phyloP scores from a whole-genome alignment of 2,113 vertebrate species.

The Psettodes erumei region DNA sequence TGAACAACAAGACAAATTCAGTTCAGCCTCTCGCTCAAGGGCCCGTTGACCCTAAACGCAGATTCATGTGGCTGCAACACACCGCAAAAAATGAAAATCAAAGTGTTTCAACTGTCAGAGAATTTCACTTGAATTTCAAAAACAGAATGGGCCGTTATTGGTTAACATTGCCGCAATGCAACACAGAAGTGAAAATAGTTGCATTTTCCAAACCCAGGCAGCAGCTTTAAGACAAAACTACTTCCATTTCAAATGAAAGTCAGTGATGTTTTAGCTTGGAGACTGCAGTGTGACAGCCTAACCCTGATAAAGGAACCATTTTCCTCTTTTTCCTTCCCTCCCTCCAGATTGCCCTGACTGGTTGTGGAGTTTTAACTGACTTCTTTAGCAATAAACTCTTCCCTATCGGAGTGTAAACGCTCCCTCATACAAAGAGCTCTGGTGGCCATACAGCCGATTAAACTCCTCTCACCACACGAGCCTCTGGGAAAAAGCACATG shows the following conservation, averaged over 20 bases:
- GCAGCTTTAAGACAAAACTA: no score
- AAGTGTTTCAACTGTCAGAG: not conserved
- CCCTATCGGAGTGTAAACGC: not conserved
- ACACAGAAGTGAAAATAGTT: no score
- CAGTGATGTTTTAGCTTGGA: not conserved
- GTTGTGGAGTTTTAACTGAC: not conserved
- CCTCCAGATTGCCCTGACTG: slow-evolving; percentile 3
- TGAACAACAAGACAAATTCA: no score
- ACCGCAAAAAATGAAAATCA: no score
- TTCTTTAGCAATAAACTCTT: slow-evolving; percentile 7
- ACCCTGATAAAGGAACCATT: slow-evolving; percentile 9
- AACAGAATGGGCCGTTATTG: not conserved
- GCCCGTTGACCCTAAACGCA: no score
- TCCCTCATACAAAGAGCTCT: slow-evolving; percentile 3
- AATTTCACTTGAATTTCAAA: not conserved
- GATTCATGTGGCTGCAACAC: no score
- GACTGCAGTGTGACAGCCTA: slow-evolving; percentile 5
- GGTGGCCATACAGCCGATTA: slow-evolving; percentile 30
- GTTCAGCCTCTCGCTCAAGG: no score
- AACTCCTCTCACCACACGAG: slow-evolving; percentile 15
- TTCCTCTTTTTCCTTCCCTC: not conserved
- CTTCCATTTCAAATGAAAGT: not conserved
- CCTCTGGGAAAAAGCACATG: slow-evolving; percentile 47
- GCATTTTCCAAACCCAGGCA: no score
- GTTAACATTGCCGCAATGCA: not conserved